These are phyloP conservation scores for Periophthalmus magnuspinnatus DNA, from an alignment of 2,797 vertebrate species.

Conservation along the genomic window DNA sequence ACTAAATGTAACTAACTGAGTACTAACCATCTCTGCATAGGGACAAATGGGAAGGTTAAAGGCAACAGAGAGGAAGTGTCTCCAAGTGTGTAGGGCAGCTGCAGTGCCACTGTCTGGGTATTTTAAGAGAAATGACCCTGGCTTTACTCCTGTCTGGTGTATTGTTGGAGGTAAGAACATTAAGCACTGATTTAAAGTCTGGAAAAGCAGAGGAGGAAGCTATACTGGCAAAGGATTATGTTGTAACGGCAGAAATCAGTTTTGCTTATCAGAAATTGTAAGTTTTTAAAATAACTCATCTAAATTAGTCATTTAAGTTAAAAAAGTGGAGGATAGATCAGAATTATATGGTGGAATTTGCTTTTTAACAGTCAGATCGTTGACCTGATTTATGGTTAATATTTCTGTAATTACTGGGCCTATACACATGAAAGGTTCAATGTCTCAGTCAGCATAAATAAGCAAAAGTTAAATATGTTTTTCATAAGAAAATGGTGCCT, in stretches of 20 bases:
- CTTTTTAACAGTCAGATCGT: too few species aligned
- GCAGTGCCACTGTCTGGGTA: conserved; percentile 25
- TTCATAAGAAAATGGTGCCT: too few species aligned
- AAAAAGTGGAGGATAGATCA: too few species aligned
- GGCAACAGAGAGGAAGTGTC: conserved; percentile 6
- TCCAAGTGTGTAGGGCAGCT: conserved; percentile 27
- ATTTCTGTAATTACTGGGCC: too few species aligned
- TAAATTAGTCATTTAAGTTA: background rate
- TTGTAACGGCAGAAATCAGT: background rate
- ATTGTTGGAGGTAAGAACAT: background rate
- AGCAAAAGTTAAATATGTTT: too few species aligned
- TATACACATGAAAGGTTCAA: too few species aligned
- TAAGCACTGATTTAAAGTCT: conserved; percentile 1
- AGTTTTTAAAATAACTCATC: background rate
- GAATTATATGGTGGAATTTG: too few species aligned
- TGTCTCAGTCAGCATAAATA: too few species aligned
- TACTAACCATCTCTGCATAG: too few species aligned
- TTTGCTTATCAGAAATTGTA: background rate
- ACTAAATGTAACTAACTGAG: too few species aligned
- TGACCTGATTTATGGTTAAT: too few species aligned
- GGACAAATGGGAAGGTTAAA: background rate
- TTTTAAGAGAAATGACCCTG: conserved; percentile 36
- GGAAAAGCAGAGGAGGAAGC: background rate
- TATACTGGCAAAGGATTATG: background rate
- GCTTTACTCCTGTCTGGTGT: conserved; percentile 1